Conservation (phyloP, 2,113 vertebrate species). For the rat (Rattus norvegicus) region DNA sequence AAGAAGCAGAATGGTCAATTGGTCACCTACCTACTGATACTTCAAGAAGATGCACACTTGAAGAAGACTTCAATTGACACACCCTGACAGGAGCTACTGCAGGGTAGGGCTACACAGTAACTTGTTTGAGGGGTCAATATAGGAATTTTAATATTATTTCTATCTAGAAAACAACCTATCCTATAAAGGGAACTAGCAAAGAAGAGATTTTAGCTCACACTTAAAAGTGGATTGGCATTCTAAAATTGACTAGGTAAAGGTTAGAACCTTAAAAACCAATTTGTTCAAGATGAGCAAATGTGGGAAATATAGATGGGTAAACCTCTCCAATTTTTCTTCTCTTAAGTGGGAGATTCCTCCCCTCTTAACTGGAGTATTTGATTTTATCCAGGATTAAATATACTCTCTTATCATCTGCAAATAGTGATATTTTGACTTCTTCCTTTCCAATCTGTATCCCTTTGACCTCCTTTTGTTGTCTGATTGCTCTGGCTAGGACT, state of each 20-base stretch:
- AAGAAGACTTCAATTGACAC: not conserved
- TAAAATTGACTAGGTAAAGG: constrained; percentile 2
- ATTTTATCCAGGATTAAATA: constrained; percentile 15
- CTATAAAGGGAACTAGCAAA: constrained; percentile 36
- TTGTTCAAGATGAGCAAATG: constrained; percentile 37
- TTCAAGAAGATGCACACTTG: not conserved
- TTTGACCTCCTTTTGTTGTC: no score
- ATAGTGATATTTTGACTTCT: no score
- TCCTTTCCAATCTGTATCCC: no score
- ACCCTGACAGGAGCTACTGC: not conserved
- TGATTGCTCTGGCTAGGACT: no score
- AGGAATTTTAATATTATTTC: not conserved
- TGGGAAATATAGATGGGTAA: not conserved
- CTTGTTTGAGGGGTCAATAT: not conserved
- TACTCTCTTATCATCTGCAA: no score
- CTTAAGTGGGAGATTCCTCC: not conserved
- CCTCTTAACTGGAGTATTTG: constrained; percentile 21
- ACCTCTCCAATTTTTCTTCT: not conserved
- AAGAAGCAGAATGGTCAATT: not conserved
- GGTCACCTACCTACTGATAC: not conserved
- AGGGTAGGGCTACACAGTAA: not conserved
- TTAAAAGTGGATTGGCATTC: constrained; percentile 64
- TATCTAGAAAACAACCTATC: not conserved
- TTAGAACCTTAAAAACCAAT: not conserved
- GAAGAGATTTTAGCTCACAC: constrained; percentile 78